phyloP scores from a whole-genome alignment of 2,113 vertebrate species.

The Trichomycterus rosablanca region DNA sequence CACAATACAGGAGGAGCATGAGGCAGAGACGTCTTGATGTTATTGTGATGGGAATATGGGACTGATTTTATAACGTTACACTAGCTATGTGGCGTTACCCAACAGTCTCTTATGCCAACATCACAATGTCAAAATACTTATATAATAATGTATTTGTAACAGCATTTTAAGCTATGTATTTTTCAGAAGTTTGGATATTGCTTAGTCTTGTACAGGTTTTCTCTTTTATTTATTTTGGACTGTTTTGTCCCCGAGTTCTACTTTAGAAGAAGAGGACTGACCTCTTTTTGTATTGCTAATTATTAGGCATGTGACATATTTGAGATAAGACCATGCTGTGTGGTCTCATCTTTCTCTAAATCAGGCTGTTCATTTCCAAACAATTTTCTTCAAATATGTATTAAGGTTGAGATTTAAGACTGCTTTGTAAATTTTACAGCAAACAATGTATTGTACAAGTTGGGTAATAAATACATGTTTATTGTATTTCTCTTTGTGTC shows the following conservation, averaged over 20 bases:
- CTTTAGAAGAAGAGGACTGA: background rate
- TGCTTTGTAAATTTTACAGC: constrained; percentile 68
- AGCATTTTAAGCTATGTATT: constrained; percentile 71
- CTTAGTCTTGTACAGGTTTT: no score
- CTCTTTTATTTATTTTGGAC: no score
- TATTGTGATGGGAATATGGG: no score
- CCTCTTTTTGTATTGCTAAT: constrained; percentile 53
- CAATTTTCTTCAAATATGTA: constrained; percentile 39
- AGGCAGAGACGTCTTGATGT: no score
- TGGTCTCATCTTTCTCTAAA: constrained; percentile 48
- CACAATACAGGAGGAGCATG: no score
- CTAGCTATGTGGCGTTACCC: no score
- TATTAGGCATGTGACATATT: constrained; percentile 58
- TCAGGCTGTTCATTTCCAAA: constrained; percentile 36
- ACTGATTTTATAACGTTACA: background rate
- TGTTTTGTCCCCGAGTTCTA: no score
- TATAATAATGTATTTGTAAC: constrained; percentile 66
- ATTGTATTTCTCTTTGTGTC: constrained; percentile 40
- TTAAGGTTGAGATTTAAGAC: constrained; percentile 55
- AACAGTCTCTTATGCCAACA: no score
- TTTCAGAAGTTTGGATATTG: constrained; percentile 54
- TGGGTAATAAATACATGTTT: constrained; percentile 68
- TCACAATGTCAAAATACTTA: constrained; percentile 15
- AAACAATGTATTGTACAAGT: constrained; percentile 57
- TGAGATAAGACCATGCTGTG: constrained; percentile 50